Percentiles rank a stretch among this genome's conserved stretches.
These are phyloP conservation scores for Centropus bengalensis DNA, from an alignment of 2,113 vertebrate species.

Conservation along the genomic window DNA sequence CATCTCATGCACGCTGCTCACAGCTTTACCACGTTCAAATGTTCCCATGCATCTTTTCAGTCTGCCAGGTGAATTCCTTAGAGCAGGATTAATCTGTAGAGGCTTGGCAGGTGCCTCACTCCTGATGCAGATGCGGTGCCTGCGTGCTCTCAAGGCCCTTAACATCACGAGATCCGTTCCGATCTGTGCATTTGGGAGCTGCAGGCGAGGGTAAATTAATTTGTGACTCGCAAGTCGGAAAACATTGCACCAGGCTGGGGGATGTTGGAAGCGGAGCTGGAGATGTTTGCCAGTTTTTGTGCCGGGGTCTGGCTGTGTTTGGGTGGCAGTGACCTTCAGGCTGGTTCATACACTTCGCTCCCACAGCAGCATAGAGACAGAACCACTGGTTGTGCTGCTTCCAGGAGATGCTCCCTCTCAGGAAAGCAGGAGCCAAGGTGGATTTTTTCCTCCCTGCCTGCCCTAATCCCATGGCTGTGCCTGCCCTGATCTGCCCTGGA, in stretches of 20 bases:
- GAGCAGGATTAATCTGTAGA: background rate
- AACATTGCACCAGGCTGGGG: fast-evolving
- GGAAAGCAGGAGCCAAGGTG: background rate
- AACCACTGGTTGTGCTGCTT: fast-evolving
- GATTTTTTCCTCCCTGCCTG: background rate
- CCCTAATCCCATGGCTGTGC: background rate
- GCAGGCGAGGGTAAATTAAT: background rate
- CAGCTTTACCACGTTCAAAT: background rate
- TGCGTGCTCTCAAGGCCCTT: background rate
- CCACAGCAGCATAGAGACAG: fast-evolving
- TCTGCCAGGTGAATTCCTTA: background rate
- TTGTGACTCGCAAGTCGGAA: background rate
- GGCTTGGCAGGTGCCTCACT: background rate
- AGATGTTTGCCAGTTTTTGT: background rate
- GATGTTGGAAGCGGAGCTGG: background rate
- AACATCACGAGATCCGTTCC: background rate
- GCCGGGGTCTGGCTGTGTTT: background rate
- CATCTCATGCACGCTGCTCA: background rate
- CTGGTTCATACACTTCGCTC: fast-evolving
- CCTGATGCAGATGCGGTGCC: fast-evolving
- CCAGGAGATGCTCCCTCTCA: background rate
- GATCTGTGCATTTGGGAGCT: background rate
- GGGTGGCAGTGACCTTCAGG: background rate
- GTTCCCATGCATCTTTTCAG: background rate
- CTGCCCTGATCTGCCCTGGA: background rate